Evolutionary conservation across 2,113 vertebrate species (phyloP).

Genomic region (Empidonax traillii): DNA sequence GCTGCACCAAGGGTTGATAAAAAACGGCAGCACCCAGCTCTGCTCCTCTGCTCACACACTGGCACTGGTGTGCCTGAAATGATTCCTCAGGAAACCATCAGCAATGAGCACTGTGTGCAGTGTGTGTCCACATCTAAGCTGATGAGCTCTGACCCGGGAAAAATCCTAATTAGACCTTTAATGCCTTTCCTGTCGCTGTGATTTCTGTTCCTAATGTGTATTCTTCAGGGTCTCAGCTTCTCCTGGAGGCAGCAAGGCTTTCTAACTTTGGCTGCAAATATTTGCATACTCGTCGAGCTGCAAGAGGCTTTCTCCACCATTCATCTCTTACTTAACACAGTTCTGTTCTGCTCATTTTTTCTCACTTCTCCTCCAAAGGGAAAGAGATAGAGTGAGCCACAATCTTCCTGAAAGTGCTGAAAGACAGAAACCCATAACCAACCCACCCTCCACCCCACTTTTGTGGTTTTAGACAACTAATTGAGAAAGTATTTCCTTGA

Average conservation of each 20-base stretch:
- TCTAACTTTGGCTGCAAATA: conserved; percentile 6
- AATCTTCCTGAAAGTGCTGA: background rate
- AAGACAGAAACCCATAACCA: background rate
- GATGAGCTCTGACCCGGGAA: background rate
- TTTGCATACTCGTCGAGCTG: background rate
- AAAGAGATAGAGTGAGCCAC: background rate
- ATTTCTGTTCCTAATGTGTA: background rate
- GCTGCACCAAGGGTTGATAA: background rate
- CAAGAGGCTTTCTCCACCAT: background rate
- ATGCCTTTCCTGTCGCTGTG: background rate
- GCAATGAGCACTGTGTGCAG: accelerated
- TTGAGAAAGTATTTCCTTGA: background rate
- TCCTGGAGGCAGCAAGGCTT: background rate
- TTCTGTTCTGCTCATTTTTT: background rate
- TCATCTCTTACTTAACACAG: background rate
- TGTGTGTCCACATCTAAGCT: accelerated
- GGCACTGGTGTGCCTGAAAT: background rate
- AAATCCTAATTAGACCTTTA: background rate
- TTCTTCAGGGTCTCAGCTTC: background rate
- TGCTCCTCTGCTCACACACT: background rate
- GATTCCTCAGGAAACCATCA: background rate
- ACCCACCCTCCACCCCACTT: background rate
- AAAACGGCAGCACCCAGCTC: background rate
- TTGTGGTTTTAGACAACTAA: background rate
- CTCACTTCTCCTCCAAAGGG: background rate